Evolutionary conservation across 1,140 invertebrate species (phyloP), one percentile per base, ranked within the genome.

Genomic region (Cyphomyrmex costatus): DNA sequence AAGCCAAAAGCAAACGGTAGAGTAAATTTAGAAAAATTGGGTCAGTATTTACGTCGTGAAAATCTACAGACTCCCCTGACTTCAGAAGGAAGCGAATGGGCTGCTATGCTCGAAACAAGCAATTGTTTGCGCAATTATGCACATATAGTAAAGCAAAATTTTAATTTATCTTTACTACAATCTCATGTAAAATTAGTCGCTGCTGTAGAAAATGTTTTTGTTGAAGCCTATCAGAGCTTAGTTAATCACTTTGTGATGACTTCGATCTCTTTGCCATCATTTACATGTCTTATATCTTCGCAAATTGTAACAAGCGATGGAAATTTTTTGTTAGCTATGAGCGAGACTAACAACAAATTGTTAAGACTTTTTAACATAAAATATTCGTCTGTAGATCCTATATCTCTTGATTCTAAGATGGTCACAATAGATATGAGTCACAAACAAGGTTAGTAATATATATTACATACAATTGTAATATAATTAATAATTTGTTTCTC

Each of bases 21-120:
- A 87, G 97, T 98, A 93, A 97, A 98, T 94, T 94, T 99, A 88
- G 98, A 99, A 95, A 97, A 97, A 92, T 96, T 99, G 71, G 98
- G 98, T 0, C 98, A 99, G 94, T 99, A 99, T 95, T 95, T 99
- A 65, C 96, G 97, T 82, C 96, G 96, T 88, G 95, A 97, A 56
- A 87, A 93, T 21, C 88, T 95, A 4, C 93, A 95, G 83, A 94
- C 91, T 65, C 93, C 92, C 21, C 76, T 95, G 14, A 93, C 92
- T 51, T 89, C 92, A 0, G 94, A 95, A 73, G 95, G 95, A 42
- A 95, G 94, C 65, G 95, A 95, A 80, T 99, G 98, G 98, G 96
- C 97, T 53, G 95, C 97, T 87, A 97, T 98, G 92, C 92, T 98
- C 1, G 93, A 96, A 51, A 96, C 97, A 87, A 98, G 98, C 92